phyloP scores from a whole-genome alignment of 2,888 invertebrate genomes.

The Erpobdella octoculata region DNA sequence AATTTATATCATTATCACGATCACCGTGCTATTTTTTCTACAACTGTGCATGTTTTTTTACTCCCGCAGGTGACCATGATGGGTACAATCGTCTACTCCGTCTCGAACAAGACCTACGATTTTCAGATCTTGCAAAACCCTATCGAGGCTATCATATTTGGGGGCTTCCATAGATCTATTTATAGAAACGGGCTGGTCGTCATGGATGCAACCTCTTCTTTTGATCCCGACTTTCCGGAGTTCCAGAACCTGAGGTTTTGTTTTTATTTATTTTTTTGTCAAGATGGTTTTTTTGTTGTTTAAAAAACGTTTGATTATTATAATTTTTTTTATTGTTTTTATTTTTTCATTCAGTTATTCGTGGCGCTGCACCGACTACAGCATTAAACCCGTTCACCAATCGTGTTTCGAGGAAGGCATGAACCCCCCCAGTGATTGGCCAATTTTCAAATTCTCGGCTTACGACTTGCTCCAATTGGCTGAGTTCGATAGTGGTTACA shows the following conservation, averaged over 20 bases:
- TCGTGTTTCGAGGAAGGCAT: not conserved
- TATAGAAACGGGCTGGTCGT: not conserved
- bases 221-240: constrained; percentile 13
- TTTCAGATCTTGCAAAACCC: not conserved
- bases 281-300: not conserved
- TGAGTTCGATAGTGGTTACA: constrained; percentile 4
- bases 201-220: constrained; percentile 21
- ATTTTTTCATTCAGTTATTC: not conserved
- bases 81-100: not conserved
- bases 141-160: not conserved
- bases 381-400: not conserved
- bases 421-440: not conserved
- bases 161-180: constrained; percentile 13
- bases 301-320: not conserved
- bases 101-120: not conserved
- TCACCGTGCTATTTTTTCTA: too few relatives aligned
- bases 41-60: not conserved
- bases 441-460: not conserved
- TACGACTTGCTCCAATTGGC: not conserved
- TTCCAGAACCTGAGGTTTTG: not conserved
- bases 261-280: not conserved
- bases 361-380: constrained; percentile 1
- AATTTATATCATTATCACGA: too few relatives aligned
- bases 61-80: not conserved
- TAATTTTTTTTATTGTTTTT: not conserved